Conservation (phyloP, 2,113 vertebrate species). For the Eurypyga helias region DNA sequence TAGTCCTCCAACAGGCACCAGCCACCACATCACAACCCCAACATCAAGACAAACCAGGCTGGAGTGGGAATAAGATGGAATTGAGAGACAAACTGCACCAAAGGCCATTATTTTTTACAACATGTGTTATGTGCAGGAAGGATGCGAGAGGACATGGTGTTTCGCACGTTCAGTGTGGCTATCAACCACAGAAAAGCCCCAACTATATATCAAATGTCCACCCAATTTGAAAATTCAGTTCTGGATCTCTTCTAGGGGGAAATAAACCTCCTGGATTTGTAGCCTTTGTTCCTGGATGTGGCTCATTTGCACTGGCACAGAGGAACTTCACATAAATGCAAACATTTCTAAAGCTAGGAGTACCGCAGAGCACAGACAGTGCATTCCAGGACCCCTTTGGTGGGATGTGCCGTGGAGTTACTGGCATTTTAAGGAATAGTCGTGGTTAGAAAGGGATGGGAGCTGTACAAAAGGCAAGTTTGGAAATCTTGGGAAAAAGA, state of each 20-base stretch:
- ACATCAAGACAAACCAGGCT: background rate
- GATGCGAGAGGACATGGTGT: accelerated
- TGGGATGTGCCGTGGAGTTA: background rate
- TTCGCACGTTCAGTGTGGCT: background rate
- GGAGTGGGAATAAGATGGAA: background rate
- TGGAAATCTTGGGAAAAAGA: background rate
- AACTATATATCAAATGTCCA: background rate
- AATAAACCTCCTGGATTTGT: background rate
- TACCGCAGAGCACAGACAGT: background rate
- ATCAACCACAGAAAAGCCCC: background rate
- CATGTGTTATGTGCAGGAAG: background rate
- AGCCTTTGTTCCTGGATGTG: background rate
- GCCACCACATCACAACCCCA: accelerated
- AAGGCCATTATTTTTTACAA: background rate
- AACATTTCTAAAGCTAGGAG: background rate
- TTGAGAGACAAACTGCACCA: background rate
- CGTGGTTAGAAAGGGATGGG: background rate
- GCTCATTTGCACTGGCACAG: background rate
- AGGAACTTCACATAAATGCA: background rate
- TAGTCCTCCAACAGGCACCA: accelerated
- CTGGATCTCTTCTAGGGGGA: background rate
- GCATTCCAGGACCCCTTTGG: background rate
- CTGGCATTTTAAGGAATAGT: background rate
- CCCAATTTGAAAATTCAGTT: background rate
- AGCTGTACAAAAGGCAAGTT: background rate